Conservation (phyloP, 2,888 invertebrate species). For the Epinotia ramella region DNA sequence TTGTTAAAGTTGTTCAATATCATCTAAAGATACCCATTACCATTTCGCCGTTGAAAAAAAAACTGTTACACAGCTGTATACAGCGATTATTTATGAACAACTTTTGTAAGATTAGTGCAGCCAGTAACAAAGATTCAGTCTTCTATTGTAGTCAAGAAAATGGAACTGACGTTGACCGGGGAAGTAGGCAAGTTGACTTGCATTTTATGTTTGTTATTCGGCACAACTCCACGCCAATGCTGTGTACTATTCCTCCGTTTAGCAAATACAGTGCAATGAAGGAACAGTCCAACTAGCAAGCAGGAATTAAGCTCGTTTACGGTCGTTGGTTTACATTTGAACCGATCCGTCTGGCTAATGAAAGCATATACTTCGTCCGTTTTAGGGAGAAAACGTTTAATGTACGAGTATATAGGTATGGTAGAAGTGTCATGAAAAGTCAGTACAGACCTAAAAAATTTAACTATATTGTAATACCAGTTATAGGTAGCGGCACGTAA, state of each 20-base stretch:
- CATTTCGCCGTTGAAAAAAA: background rate
- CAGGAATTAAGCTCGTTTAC: slow-evolving; percentile 35
- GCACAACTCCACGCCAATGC: background rate
- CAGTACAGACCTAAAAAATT: too few species aligned
- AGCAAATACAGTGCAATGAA: slow-evolving; percentile 23
- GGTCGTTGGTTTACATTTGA: slow-evolving; percentile 35
- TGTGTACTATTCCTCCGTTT: background rate
- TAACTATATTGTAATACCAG: too few species aligned
- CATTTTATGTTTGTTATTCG: background rate
- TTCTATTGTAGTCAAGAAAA: background rate
- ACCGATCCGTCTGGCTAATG: slow-evolving; percentile 43
- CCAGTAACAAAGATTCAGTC: background rate
- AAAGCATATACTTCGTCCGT: slow-evolving; percentile 23
- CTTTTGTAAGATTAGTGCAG: background rate
- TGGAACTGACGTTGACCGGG: background rate
- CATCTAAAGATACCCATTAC: background rate
- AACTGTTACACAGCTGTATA: background rate
- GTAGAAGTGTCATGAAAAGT: too few species aligned
- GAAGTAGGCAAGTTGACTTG: background rate
- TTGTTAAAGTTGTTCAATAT: background rate
- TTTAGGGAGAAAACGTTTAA: slow-evolving; percentile 1
- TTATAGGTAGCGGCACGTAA: too few species aligned
- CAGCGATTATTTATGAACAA: background rate
- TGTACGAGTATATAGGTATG: too few species aligned
- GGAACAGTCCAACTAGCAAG: slow-evolving; percentile 31